A percentile compares a stretch with the other conserved stretches of the same genome.
These are phyloP conservation scores for Callorhinus ursinus DNA, from an alignment of 2,113 vertebrate genomes.

Conservation along the genomic window DNA sequence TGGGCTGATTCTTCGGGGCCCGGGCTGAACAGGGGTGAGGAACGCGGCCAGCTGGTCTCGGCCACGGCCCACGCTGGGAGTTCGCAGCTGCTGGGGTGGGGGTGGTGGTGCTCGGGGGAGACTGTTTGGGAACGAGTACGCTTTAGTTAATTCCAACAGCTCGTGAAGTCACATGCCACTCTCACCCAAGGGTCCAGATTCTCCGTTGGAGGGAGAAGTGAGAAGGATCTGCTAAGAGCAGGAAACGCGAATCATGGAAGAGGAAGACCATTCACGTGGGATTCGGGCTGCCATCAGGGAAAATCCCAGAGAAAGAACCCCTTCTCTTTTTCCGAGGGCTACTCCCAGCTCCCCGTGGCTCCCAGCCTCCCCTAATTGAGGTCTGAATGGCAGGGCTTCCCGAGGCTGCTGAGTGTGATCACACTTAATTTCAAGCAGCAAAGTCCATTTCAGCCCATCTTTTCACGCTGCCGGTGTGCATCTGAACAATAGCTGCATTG, in stretches of 20 bases:
- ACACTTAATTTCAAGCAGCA: conserved; percentile 76
- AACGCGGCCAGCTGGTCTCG: background rate
- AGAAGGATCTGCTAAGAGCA: background rate
- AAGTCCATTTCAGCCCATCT: conserved; percentile 66
- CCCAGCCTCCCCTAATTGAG: conserved; percentile 10
- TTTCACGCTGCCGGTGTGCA: conserved; percentile 62
- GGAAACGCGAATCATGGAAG: background rate
- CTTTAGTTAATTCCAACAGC: conserved; percentile 61
- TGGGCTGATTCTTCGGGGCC: background rate
- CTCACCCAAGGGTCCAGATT: conserved; percentile 40
- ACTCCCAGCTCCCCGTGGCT: background rate
- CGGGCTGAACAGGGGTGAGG: background rate
- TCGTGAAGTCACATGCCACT: background rate
- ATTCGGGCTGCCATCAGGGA: background rate
- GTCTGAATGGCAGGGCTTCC: conserved; percentile 47
- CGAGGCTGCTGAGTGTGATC: conserved; percentile 54
- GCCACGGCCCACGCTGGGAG: conserved; percentile 18
- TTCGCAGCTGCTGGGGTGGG: conserved; percentile 39
- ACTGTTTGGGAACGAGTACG: conserved; percentile 55
- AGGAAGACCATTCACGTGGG: background rate
- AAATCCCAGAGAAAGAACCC: conserved; percentile 50
- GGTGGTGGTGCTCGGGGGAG: background rate
- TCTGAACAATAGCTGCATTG: conserved; percentile 35
- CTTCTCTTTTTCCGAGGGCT: background rate
- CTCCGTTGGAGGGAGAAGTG: conserved; percentile 16